Conservation (phyloP, 2,888 invertebrate genomes). For the Tupiocoris notatus region DNA sequence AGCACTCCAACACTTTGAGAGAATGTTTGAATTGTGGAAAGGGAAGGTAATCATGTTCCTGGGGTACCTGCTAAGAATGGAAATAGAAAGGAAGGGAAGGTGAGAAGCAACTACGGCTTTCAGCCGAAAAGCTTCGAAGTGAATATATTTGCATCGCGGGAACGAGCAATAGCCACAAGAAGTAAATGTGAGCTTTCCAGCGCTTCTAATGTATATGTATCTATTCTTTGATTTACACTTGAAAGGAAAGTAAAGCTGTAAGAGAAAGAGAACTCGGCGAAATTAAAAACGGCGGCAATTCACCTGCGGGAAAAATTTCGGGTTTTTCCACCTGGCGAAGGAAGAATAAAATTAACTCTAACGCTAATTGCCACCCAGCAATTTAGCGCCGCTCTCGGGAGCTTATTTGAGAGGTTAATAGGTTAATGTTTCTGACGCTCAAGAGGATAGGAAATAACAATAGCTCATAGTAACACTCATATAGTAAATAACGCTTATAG, state of each 20-base stretch:
- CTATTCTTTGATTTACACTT: constrained; percentile 35
- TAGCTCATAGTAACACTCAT: too few relatives aligned
- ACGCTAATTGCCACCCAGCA: background rate
- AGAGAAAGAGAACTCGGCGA: too few relatives aligned
- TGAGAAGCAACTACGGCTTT: background rate
- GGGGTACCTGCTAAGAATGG: constrained; percentile 3
- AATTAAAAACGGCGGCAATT: constrained; percentile 15
- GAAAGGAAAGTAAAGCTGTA: constrained; percentile 17
- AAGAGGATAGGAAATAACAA: too few relatives aligned
- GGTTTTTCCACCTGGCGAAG: background rate
- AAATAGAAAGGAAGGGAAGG: background rate
- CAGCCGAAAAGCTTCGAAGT: constrained; percentile 5
- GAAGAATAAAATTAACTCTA: background rate
- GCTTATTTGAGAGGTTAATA: background rate
- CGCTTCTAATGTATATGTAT: constrained; percentile 26
- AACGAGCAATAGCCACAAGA: background rate
- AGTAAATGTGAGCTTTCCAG: background rate
- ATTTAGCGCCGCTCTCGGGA: background rate
- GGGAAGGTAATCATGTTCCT: constrained; percentile 34
- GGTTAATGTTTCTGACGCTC: too few relatives aligned
- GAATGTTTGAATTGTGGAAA: constrained; percentile 25
- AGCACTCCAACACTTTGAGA: constrained; percentile 22
- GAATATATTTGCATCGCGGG: constrained; percentile 30
- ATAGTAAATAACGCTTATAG: too few relatives aligned
- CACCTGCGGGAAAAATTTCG: background rate